Base-by-base conservation (phyloP, 1,140 invertebrate species). In the Lordiphosa mommai region DNA sequence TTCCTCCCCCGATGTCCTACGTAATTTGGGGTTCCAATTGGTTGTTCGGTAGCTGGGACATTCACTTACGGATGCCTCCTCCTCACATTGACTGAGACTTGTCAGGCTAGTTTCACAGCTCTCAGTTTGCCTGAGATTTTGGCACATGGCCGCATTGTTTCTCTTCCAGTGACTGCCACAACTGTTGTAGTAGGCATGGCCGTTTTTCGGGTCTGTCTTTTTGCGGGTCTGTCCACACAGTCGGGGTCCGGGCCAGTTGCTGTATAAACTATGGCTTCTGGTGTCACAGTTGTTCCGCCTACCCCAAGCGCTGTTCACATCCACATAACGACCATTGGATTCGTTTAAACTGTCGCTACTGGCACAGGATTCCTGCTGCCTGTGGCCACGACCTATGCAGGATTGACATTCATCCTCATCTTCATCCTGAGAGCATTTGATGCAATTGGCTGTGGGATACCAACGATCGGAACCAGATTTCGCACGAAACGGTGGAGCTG, bases 361-460 rank as follows among this genome's bases (percentile, higher is more conserved):
- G n/a, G n/a, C n/a, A n/a, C 3, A 20, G 17, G 2, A 20, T 1
- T 23, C 10, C 27, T 47, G 8, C 13, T 8, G 17, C 7, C 14
- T 10, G 20, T 41, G 34, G 2, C 16, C 8, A 1, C 8, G 7
- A 5, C 6, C 0, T 9, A 0, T 4, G 2, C 14, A 41, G 9
- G 2, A 9, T 16, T 10, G 32, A 5, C 44, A 47, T 2, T 14
- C 44, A 17, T 43, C 40, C 5, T 33, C 29, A 5, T 47, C 44
- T 13, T 32, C 13, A 4, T 14, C n/a, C 7, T 4, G 9, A 2
- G 6, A 5, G 29, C 43, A 46, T 3, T 10, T n/a, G 7, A 46
- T 12, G 27, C 43, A 46, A 46, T 46, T 9, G 32, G 6, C 27
- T n/a, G 43, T 30, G 27, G 43, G 43, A 32, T 32, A 46, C 10